Evolutionary conservation across 2,797 vertebrate genomes (phyloP), one percentile per base, ranked within the genome.

Genomic region (Serranus cabrilla): DNA sequence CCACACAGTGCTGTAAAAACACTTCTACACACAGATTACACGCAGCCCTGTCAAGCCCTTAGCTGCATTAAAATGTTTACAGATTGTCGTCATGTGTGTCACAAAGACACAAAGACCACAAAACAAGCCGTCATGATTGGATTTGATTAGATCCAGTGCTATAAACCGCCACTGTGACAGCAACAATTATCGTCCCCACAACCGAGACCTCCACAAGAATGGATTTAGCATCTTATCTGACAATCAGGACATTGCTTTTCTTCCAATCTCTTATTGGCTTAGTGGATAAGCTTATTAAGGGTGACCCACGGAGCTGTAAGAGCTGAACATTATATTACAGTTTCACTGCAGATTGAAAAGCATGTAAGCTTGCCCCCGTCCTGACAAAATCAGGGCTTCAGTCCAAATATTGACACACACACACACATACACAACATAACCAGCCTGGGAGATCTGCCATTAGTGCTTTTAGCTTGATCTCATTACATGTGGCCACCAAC

Each of bases 141-240:
- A 89, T 91, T 87, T 79, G 83, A 92, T 86, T 82, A 81, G 88
- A 89, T 89, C 73, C 84, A 61, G 58, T 23, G 55, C 54, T 69
- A 70, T 60, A 81, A 88, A 88, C 71, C 52, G 7, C 56, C 63
- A 54, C 78, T 82, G 87, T 87, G 91, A 93, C 89, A 78, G 78
- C 31, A 62, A 84, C 87, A 80, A 90, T 90, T 90, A 87, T 86
- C 77, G 68, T 86, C 78, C 43, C 37, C 21, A 51, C 71, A 80
- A 68, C 73, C 0, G 17, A 57, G 60, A 52, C 67, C 83, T 73
- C 66, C 65, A 63, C 59, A 65, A 80, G 80, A 88, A 89, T 82
- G 85, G 90, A 85, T 89, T 90, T 82, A 77, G 67, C 85, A 86
- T 93, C 85, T 91, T 92, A 94, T 94, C 93, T 85, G 86, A 87